A percentile compares a stretch with the other conserved stretches of the same genome.
Evolutionary conservation across 2,113 vertebrate genomes (phyloP).

Genomic region (Bufo bufo): DNA sequence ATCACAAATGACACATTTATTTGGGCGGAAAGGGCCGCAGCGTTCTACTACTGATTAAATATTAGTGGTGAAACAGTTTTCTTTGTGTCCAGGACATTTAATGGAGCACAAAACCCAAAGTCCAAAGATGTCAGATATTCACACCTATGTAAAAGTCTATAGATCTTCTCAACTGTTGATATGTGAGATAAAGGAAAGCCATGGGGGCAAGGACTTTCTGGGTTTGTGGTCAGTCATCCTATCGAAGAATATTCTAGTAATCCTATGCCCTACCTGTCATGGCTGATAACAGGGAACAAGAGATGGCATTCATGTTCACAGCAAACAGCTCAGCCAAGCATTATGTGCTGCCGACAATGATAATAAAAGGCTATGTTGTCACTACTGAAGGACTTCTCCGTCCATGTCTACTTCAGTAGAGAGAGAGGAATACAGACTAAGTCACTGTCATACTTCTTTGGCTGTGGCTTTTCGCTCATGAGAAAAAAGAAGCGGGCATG

Average conservation of each 20-base stretch:
- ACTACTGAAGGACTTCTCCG: too few relatives aligned
- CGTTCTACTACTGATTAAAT: background rate
- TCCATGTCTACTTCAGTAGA: too few relatives aligned
- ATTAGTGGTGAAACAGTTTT: background rate
- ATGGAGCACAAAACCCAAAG: background rate
- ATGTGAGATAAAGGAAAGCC: too few relatives aligned
- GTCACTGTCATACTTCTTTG: too few relatives aligned
- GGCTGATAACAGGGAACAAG: background rate
- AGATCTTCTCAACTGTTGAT: too few relatives aligned
- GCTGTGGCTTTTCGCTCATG: too few relatives aligned
- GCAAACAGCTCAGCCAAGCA: background rate
- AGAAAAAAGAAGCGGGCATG: too few relatives aligned
- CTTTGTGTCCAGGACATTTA: background rate
- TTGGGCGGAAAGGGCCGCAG: background rate
- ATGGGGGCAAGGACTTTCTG: too few relatives aligned
- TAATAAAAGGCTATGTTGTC: too few relatives aligned
- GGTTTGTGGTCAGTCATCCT: background rate
- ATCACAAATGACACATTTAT: background rate
- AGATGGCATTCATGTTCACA: background rate
- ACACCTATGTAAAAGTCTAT: background rate
- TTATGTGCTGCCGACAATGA: too few relatives aligned
- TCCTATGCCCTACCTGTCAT: background rate
- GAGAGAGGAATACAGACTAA: too few relatives aligned
- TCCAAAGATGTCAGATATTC: background rate
- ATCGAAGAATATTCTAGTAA: background rate